phyloP scores from a whole-genome alignment of 2,797 vertebrate species.

The Ctenopoma multispine region DNA sequence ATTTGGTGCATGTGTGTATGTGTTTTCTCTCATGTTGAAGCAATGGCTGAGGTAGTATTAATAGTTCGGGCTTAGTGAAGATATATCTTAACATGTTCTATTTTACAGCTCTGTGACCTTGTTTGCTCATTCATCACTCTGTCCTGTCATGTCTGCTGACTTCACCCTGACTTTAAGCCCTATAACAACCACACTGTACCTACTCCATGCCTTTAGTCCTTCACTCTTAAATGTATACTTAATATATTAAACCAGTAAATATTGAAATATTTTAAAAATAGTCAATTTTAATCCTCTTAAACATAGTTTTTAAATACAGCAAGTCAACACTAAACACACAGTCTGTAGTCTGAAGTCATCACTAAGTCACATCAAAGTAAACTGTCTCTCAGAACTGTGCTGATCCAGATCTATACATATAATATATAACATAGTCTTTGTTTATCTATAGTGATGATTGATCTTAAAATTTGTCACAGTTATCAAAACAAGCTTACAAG shows the following conservation, averaged over 20 bases:
- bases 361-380: too few relatives aligned
- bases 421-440: too few relatives aligned
- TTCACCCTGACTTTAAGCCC: conserved; percentile 21
- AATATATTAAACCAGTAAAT: neutral
- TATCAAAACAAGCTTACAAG: too few relatives aligned
- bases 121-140: conserved; percentile 64
- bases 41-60: conserved; percentile 58
- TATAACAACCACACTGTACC: conserved; percentile 3
- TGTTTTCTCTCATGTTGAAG: conserved; percentile 43
- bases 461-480: too few relatives aligned
- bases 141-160: conserved; percentile 34
- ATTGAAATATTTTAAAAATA: neutral
- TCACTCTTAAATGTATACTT: neutral
- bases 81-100: conserved; percentile 64
- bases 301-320: neutral
- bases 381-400: too few relatives aligned
- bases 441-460: too few relatives aligned
- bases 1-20: neutral
- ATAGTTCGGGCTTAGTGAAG: conserved; percentile 65
- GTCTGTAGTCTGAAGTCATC: too few relatives aligned
- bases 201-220: neutral
- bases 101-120: conserved; percentile 62
- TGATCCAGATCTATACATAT: too few relatives aligned
- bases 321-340: neutral
- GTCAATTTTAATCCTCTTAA: neutral